These are phyloP conservation scores for Picathartes gymnocephalus DNA, from an alignment of 2,113 vertebrate species.

Conservation along the genomic window DNA sequence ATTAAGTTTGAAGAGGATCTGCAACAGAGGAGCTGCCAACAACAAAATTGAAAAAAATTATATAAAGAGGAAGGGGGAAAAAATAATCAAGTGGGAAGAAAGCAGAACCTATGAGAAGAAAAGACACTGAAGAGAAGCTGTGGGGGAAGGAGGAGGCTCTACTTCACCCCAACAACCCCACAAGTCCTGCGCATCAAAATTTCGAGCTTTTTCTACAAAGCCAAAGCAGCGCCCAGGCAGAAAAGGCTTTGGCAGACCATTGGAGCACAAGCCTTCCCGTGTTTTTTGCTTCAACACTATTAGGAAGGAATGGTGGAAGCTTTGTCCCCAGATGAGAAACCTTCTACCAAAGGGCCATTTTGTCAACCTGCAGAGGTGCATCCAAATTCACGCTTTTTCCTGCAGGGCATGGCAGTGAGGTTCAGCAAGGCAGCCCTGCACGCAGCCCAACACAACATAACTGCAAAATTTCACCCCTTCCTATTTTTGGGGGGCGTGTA, in stretches of 20 bases:
- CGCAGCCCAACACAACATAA: not conserved
- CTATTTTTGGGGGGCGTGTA: not conserved
- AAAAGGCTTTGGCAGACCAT: not conserved
- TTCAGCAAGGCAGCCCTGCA: not conserved
- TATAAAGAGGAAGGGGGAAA: not conserved
- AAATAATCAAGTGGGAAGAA: not conserved
- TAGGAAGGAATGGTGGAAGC: not conserved
- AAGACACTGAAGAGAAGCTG: not conserved
- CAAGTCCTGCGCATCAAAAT: not conserved
- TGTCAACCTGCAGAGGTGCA: not conserved
- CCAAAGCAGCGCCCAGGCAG: not conserved
- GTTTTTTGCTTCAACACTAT: not conserved
- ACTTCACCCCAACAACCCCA: not conserved
- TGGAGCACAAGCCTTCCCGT: not conserved
- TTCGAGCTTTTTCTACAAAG: not conserved
- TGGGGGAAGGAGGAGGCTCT: not conserved
- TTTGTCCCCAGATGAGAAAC: not conserved
- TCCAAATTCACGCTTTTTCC: not conserved
- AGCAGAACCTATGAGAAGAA: not conserved
- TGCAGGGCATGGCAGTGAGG: not conserved
- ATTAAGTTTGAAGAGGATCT: constrained; percentile 26
- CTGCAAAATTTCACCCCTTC: not conserved
- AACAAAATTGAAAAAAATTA: not conserved
- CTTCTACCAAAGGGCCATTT: not conserved
- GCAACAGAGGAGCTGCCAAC: constrained; percentile 9